Evolutionary conservation across 2,888 invertebrate species (phyloP), one percentile per base, ranked within the genome.

Genomic region (Blastobasis adustella): DNA sequence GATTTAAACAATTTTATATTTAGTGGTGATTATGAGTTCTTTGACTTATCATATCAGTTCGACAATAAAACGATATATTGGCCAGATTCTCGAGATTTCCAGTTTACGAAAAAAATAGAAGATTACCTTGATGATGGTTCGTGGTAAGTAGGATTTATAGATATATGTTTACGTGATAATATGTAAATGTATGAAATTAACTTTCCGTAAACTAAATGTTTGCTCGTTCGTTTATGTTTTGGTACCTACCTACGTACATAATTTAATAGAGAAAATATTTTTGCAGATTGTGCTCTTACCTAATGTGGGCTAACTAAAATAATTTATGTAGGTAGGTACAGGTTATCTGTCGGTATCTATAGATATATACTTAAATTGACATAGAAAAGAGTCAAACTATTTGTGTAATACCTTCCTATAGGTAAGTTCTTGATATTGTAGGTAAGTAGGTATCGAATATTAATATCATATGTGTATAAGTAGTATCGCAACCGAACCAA

Each of bases 1-100:
- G 59, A 52, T 55, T 60, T 81, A 6, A 56, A 55, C 49, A 45
- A 52, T 48, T 36, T 57, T 36, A 45, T 57, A 47, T 55, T 55
- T 49, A 49, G 49, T 43, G 54, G 58, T 5, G 49, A 47, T 37
- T 58, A 54, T 38, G 53, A 55, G 46, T 56, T 54, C 50, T 49
- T 58, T 10, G 59, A 59, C 45, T 50, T 58, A 10, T 56, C 58
- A 4, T 48, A 56, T 47, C 49, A 58, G 7, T 59, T 58, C 45
- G 51, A 59, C 40, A 52, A 58, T 42, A 8, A 53, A 6, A 61
- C 59, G 5, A 43, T 59, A 5, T 58, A 59, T 44, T 59, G 58
- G 59, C 55, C 57, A 6, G 44, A 53, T 6, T 36, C 42, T 8
- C 49, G 51, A 50, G 47, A 53, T 7, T 61, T 59, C 44, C 49